Base-by-base conservation (phyloP, 2,113 vertebrate species). In the Anhinga anhinga region DNA sequence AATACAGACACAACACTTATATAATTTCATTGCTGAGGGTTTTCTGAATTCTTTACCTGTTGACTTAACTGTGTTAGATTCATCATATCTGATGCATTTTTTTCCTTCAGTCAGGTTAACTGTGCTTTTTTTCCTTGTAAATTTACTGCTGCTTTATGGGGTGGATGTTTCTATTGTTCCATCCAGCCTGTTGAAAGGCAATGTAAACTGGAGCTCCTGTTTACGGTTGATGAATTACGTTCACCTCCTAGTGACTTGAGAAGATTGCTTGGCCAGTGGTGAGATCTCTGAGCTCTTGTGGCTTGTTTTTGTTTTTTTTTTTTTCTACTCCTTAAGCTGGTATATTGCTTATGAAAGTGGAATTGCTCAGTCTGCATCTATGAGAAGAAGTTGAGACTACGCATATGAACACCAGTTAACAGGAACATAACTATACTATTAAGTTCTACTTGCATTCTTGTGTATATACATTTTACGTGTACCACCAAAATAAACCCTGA, bases 21-120 rank as follows among this genome's bases (percentile, higher is more conserved):
- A 36, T 62, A 92, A 92, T 74, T 93, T 90, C 34, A 92, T 91
- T 93, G 84, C 84, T 76, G 66, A 80, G 71, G 40, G 59, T 91
- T 71, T 72, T 90, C 86, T 50, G 53, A 93, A 65, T 89, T 95
- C 77, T 95, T 95, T 86, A 86, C 61, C 76, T 92, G 78, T 93
- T 97, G 96, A 14, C 67, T 89, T 90, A 90, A 69, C 59, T 55
- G 26, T 95, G 73, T 96, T 94, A 96, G 96, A 93, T 90, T 92
- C 63, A 89, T 96, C 53, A 59, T 38, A 69, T 52, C 38, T 62
- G 47, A 96, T 90, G 66, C 44, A 36, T 58, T 94, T 90, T 90
- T 93, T 84, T 95, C 73, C 84, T 88, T 38, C 4, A 53, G 65
- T 82, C 77, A 82, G 52, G 61, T 74, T 96, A 73, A 62, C 53